phyloP scores from a whole-genome alignment of 2,888 invertebrate species.

The Tanypteryx hageni region DNA sequence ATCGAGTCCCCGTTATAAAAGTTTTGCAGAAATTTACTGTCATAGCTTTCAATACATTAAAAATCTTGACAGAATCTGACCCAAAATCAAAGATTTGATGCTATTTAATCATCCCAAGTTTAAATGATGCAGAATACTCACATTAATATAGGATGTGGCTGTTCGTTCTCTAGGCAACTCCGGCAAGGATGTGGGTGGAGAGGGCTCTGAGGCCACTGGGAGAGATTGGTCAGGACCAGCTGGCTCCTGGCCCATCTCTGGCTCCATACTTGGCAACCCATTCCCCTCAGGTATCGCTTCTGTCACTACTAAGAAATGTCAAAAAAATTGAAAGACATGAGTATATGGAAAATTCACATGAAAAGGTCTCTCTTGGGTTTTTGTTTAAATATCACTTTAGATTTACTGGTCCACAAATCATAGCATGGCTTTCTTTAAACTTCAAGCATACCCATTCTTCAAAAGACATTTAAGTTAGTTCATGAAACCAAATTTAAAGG shows the following conservation, averaged over 20 bases:
- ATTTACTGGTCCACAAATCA: too few relatives aligned
- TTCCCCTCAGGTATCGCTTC: constrained; percentile 62
- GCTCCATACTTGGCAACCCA: constrained; percentile 73
- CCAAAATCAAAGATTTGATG: neutral
- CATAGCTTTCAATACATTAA: too few relatives aligned
- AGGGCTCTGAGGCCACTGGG: constrained; percentile 71
- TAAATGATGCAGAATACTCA: constrained; percentile 71
- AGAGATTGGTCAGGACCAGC: constrained; percentile 78
- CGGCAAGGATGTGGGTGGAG: constrained; percentile 37
- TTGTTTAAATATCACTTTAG: too few relatives aligned
- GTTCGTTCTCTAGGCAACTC: constrained; percentile 77
- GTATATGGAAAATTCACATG: neutral
- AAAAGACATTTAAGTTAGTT: too few relatives aligned
- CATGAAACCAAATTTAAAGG: too few relatives aligned
- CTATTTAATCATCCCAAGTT: neutral
- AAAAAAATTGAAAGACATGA: neutral
- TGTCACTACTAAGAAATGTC: constrained; percentile 14
- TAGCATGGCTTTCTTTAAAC: too few relatives aligned
- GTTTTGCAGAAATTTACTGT: too few relatives aligned
- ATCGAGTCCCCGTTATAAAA: too few relatives aligned
- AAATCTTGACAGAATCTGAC: too few relatives aligned
- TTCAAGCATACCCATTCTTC: too few relatives aligned
- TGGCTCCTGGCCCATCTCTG: constrained; percentile 78
- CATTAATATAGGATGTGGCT: constrained; percentile 81
- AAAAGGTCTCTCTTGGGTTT: too few relatives aligned